Conservation (phyloP, 2,113 vertebrate species). For the Toxotes chatareus region DNA sequence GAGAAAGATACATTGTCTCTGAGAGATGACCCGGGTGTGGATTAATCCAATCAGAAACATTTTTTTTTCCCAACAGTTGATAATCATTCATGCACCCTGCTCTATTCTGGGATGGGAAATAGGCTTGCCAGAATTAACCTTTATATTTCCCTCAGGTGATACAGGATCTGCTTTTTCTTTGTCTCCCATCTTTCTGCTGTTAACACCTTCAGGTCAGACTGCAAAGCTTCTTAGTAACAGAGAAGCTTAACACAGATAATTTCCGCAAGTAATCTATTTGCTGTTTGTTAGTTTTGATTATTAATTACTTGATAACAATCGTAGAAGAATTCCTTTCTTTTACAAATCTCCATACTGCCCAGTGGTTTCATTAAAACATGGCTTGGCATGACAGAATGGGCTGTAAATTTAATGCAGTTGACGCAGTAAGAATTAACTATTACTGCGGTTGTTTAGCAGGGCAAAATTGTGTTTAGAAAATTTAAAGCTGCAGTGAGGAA, state of each 20-base stretch:
- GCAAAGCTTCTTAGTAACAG: conserved; percentile 21
- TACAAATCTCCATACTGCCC: not conserved
- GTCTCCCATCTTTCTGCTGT: conserved; percentile 17
- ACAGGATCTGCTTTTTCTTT: conserved; percentile 54
- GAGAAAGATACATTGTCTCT: conserved; percentile 28
- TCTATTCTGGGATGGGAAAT: conserved; percentile 71
- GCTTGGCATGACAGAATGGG: not conserved
- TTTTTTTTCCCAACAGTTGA: conserved; percentile 44
- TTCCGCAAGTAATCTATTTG: conserved; percentile 7
- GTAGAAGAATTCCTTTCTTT: not conserved
- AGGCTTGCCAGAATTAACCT: conserved; percentile 64
- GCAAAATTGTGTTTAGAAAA: conserved; percentile 12
- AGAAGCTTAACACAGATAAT: conserved; percentile 7
- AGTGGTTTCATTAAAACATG: conserved; percentile 4
- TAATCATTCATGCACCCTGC: conserved; percentile 60
- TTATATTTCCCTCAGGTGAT: conserved; percentile 71
- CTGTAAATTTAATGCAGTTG: conserved; percentile 13
- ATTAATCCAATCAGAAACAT: conserved; percentile 52
- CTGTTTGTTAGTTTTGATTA: not conserved
- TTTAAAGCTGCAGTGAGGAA: not conserved
- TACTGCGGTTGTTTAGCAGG: conserved; percentile 12
- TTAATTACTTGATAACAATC: not conserved
- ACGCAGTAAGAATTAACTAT: conserved; percentile 2
- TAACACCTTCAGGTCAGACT: conserved; percentile 45
- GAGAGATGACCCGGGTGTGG: conserved; percentile 41